Evolutionary conservation across 2,113 vertebrate species (phyloP), one percentile per base, ranked within the genome.

Genomic region (Pseudorectes ferrugineus): DNA sequence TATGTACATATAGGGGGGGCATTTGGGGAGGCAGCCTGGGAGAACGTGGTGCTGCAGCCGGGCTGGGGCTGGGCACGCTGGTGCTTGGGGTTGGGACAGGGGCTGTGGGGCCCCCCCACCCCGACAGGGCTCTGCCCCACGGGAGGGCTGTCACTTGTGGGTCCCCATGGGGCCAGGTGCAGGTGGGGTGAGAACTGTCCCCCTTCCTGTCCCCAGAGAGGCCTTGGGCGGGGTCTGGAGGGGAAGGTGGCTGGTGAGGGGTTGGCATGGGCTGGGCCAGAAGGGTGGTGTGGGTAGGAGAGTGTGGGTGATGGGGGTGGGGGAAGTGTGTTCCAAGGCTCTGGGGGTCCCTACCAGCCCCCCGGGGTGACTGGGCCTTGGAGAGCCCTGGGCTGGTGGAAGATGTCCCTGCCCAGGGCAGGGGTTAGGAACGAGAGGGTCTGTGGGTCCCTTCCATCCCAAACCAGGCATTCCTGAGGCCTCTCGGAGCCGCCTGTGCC

Each of bases 1-100:
- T 95, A 73, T 93, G 78, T 93, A 92, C 94, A 84, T 97, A 94
- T 85, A 85, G 88, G 71, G 92, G 92, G 57, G 85, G 94, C 35
- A 4, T 82, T 18, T 52, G 58, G 85, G 89, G 87, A 81, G 67
- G 85, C 42, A 40, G 12, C 19, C 42, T 66, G 38, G 55, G 77
- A 79, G 75, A 68, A 68, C 3, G 8, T 2, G 63, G 57, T 94
- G 96, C 95, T 94, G 74, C 18, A 42, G 78, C 85, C 17, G 6
- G 88, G 51, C 49, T 31, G 17, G 71, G 78, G 46, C 81, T 89
- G 76, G 45, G 81, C 33, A 76, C 1, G 0, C 61, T 54, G 28
- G 23, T 2, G 4, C 46, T 75, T 4, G 19, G 15, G 25, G 40
- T 23, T 9, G 31, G 40, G 68, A 23, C 0, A 0, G 66, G 67